Evolutionary conservation across 2,888 invertebrate genomes (phyloP).

Genomic region (Trileptium ribeirensis): DNA sequence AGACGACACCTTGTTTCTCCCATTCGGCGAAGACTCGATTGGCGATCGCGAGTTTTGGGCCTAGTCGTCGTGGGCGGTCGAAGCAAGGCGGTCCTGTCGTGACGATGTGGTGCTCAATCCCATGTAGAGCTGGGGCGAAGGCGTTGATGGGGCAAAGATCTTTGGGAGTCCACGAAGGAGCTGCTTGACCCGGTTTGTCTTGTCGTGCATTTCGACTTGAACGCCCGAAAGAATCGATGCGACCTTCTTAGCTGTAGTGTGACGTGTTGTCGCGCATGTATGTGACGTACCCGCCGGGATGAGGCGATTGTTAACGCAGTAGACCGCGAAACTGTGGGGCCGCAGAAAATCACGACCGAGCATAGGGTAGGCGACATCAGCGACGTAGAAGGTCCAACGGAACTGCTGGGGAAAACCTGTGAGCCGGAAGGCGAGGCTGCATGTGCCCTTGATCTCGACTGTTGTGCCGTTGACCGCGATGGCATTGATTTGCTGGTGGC

Average conservation of each 20-base stretch:
- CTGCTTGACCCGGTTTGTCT: neutral
- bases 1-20: neutral
- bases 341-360: neutral
- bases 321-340: neutral
- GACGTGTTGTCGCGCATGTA: too few relatives aligned
- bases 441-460: too few relatives aligned
- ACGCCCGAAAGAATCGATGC: neutral
- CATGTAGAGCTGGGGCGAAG: neutral
- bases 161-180: neutral
- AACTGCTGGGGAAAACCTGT: too few relatives aligned
- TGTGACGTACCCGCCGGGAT: too few relatives aligned
- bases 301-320: neutral
- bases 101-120: neutral
- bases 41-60: neutral
- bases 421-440: too few relatives aligned
- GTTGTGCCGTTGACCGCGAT: too few relatives aligned
- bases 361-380: too few relatives aligned
- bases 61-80: neutral
- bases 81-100: conserved; percentile 5
- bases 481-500: too few relatives aligned
- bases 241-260: neutral
- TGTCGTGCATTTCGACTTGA: neutral
- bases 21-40: neutral
- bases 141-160: neutral
- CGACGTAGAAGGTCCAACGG: too few relatives aligned